Conservation (phyloP, 2,888 invertebrate genomes). For the Cryptosula pallasiana region DNA sequence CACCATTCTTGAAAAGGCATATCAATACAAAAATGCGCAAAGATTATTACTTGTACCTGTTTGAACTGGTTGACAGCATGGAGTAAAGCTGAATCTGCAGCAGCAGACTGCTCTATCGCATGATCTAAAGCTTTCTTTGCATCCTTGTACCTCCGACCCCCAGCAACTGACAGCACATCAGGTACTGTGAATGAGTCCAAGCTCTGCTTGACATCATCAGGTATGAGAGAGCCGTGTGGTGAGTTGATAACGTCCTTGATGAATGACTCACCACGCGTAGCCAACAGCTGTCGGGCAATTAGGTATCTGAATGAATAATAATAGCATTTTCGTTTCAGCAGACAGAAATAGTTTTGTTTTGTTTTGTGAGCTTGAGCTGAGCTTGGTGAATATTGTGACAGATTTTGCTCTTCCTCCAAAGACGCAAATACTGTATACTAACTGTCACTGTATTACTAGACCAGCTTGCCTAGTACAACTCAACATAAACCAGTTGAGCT, state of each 20-base stretch:
- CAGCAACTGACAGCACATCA: background rate
- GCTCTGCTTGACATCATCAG: conserved; percentile 14
- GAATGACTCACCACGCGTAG: background rate
- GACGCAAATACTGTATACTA: too few species aligned
- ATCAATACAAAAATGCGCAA: too few species aligned
- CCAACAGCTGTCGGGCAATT: background rate
- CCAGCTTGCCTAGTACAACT: too few species aligned
- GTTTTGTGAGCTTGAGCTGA: too few species aligned
- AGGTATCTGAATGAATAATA: too few species aligned
- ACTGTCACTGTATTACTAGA: too few species aligned
- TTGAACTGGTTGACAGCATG: conserved; percentile 1
- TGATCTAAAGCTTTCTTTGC: background rate
- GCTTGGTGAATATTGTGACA: too few species aligned
- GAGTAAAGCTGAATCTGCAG: background rate
- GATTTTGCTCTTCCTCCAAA: too few species aligned
- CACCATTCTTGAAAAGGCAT: too few species aligned
- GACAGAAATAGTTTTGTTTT: too few species aligned
- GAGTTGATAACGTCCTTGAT: conserved; percentile 4
- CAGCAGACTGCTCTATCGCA: background rate
- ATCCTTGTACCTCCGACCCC: background rate
- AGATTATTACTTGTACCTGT: background rate
- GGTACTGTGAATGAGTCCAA: conserved; percentile 10
- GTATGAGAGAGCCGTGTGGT: background rate
- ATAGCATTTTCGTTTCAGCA: too few species aligned
- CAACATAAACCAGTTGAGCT: too few species aligned